Evolutionary conservation across 2,113 vertebrate genomes (phyloP).

Genomic region (Platichthys stellatus): DNA sequence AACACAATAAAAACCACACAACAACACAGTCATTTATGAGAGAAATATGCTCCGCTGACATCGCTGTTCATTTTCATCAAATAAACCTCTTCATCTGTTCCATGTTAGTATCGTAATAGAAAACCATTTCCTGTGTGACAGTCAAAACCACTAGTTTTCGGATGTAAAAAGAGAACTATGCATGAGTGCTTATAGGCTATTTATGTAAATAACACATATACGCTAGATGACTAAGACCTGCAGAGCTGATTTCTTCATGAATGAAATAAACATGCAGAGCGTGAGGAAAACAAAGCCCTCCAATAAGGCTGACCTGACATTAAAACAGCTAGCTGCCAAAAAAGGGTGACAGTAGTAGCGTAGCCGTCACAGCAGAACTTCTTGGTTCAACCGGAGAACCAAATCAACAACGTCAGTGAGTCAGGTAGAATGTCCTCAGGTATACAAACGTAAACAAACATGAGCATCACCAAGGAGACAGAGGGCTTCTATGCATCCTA

Average conservation of each 20-base stretch:
- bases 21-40: not conserved
- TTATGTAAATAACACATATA: slow-evolving; percentile 17
- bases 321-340: slow-evolving; percentile 17
- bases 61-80: not conserved
- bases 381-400: slow-evolving; percentile 21
- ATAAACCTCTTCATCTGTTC: not conserved
- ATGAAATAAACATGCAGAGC: slow-evolving; percentile 32
- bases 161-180: not conserved
- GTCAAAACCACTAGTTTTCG: not conserved
- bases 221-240: slow-evolving; percentile 27
- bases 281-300: slow-evolving; percentile 29
- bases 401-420: slow-evolving; percentile 27
- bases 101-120: not conserved
- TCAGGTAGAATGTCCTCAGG: slow-evolving; percentile 18
- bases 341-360: slow-evolving; percentile 8
- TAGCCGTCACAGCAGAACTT: slow-evolving; percentile 26
- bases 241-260: slow-evolving; percentile 24
- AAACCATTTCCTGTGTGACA: not conserved
- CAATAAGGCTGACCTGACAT: slow-evolving; percentile 31
- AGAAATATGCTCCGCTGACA: not conserved
- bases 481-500: not conserved
- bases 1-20: slow-evolving; percentile 5
- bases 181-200: not conserved
- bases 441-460: slow-evolving; percentile 13
- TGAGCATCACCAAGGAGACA: slow-evolving; percentile 9